Base-by-base conservation (phyloP, 1,140 invertebrate species). In the Pseudomyrmex flavicornis region DNA sequence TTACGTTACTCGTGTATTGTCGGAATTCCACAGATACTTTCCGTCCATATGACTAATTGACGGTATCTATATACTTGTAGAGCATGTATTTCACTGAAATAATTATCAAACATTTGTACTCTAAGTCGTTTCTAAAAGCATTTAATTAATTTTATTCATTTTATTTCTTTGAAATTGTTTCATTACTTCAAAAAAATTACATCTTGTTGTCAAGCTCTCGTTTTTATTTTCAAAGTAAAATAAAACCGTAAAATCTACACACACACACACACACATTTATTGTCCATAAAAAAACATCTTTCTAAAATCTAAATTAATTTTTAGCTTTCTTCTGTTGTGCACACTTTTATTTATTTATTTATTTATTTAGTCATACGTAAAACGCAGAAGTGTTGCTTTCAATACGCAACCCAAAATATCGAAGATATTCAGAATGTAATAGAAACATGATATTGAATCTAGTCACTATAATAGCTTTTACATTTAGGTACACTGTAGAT, bases 391-490 rank as follows among this genome's bases (percentile, higher is more conserved):
- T 63, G 56, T 63, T 84, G 61, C 15, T 63, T 65, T 62, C 17
- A 77, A 72, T 75, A 58, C n/a, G n/a, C 54, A 88, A 35, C 10
- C 59, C 48, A 62, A 61, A 10, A 68, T 87, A 56, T 8, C 54
- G 12, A 63, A 82, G 46, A 35, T 46, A 59, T 83, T 76, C 70
- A 61, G 10, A 83, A 73, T 46, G 35, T 46, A 83, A 59, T n/a
- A 15, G 20, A 13, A 46, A 82, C 56, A 75, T 46, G 62, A 22
- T 62, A 84, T 88, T 89, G 69, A 80, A 83, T 84, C 87, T 89
- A 89, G 88, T 89, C 88, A 86, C 50, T 84, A 72, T 68, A 77
- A 44, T 86, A 86, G 62, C 75, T 88, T 68, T 58, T 84, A 88
- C 68, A 82, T 80, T 80, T 82, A 69, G 74, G 56, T 83, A 73